Conservation (phyloP, 2,113 vertebrate genomes). For the Phylloscopus trochilus region DNA sequence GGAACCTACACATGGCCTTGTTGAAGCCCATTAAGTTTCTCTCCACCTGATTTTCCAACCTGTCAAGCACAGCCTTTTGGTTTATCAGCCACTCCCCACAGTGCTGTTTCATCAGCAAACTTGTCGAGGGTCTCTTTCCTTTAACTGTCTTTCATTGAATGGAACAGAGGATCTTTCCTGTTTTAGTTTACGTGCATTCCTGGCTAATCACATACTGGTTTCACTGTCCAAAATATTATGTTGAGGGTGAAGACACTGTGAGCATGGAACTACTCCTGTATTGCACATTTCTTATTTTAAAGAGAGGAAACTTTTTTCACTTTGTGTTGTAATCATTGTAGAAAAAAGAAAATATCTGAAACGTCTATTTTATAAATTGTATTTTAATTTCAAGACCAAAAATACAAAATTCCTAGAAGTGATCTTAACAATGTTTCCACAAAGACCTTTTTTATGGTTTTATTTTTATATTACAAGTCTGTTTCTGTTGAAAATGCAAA, state of each 20-base stretch:
- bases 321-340: neutral
- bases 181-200: neutral
- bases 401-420: neutral
- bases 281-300: neutral
- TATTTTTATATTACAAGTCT: neutral
- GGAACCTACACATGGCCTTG: neutral
- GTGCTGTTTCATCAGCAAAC: neutral
- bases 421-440: neutral
- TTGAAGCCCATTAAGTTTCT: neutral
- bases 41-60: neutral
- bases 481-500: neutral
- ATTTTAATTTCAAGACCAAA: neutral
- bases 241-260: neutral
- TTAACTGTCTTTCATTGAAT: neutral
- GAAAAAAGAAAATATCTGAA: neutral
- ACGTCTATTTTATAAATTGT: neutral
- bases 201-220: neutral
- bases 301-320: neutral
- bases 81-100: neutral
- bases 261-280: neutral
- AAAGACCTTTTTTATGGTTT: neutral
- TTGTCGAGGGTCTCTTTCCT: neutral
- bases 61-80: neutral
- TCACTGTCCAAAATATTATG: neutral
- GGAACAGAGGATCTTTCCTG: neutral